Evolutionary conservation across 2,888 invertebrate species (phyloP), one percentile per base, ranked within the genome.

Genomic region (Oasisia sp.): DNA sequence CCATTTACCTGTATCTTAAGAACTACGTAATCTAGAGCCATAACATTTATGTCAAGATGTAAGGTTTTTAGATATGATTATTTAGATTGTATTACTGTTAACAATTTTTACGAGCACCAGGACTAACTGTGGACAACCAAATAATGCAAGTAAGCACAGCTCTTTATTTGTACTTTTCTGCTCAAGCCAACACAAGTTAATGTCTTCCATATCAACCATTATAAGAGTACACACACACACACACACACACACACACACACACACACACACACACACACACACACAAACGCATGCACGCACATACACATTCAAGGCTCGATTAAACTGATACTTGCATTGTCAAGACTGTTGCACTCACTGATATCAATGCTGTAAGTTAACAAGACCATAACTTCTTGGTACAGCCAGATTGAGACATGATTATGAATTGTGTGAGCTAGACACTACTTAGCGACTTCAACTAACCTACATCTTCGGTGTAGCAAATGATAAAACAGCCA

Each of bases 151-250:
- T 74, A 27, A 74, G 74, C 74, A 74, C 74, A 74, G 19, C 74
- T 74, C 74, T 74, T 74, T 74, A 74, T 74, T 74, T 74, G 74
- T n/a, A 74, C 19, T 74, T 74, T 74, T 74, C 74, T 74, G 74
- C 27, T 74, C 19, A 74, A 74, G 74, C 19, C 74, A 74, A 74
- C 27, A 27, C 74, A 27, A 19, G n/a, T 74, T 27, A 74, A 74
- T 27, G 3, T 74, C 74, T 74, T 19, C 74, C 74, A 74, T 74
- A 74, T 74, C 74, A 74, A 74, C 74, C n/a, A n/a, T 74, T 74
- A 5, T 19, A 74, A 74, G 27, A 74, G 74, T 19, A 58, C 1
- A 58, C 27, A 74, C 27, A 74, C 74, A 74, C 74, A 74, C 58
- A 58, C 14, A 58, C 74, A 74, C 74, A 74, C 74, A 74, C 74